Evolutionary conservation across 2,888 invertebrate species (phyloP).

Genomic region (Cecidostiba fungosa): DNA sequence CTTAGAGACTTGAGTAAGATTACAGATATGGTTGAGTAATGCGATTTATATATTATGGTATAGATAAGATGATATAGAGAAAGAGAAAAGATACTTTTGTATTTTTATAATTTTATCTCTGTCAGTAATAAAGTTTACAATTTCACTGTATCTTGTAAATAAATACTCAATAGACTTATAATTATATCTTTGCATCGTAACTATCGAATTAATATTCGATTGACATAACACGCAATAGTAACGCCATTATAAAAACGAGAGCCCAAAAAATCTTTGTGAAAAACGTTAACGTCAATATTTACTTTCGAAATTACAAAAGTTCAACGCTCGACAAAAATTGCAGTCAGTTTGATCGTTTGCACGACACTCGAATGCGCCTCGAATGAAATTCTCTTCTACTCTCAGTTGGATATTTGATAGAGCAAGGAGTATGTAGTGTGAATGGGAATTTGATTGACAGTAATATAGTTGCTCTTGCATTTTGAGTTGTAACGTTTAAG

Average conservation of each 20-base stretch:
- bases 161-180: constrained; percentile 60
- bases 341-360: constrained; percentile 34
- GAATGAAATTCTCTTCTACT: background rate
- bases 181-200: constrained; percentile 52
- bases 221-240: constrained; percentile 48
- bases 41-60: background rate
- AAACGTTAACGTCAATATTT: constrained; percentile 54
- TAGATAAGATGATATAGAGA: background rate
- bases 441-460: background rate
- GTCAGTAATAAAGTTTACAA: constrained; percentile 60
- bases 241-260: constrained; percentile 49
- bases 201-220: constrained; percentile 54
- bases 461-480: background rate
- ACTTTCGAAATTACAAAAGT: constrained; percentile 46
- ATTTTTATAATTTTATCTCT: constrained; percentile 57
- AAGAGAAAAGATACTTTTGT: constrained; percentile 22
- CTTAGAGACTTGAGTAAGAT: constrained; percentile 34
- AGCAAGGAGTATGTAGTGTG: background rate
- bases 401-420: background rate
- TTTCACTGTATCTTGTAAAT: constrained; percentile 57
- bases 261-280: constrained; percentile 33
- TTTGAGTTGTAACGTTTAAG: background rate
- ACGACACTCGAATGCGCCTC: background rate
- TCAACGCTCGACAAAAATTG: constrained; percentile 26
- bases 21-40: background rate